phyloP scores from a whole-genome alignment of 1,140 invertebrate species.

The Drosophila pallidifrons region DNA sequence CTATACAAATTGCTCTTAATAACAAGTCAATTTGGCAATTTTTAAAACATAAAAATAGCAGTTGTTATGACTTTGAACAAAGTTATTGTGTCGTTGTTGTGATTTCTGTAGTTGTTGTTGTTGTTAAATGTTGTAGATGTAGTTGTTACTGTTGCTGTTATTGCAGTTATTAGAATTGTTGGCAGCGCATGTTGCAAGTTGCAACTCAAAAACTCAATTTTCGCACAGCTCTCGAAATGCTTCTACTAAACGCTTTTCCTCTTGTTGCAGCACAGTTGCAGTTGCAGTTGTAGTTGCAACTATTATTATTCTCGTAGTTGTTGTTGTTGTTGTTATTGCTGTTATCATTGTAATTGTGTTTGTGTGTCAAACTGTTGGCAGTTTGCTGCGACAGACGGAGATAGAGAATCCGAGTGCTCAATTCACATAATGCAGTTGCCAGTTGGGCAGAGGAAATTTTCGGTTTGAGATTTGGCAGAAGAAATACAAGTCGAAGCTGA shows the following conservation, averaged over 20 bases:
- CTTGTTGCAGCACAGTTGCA: slow-evolving; percentile 8
- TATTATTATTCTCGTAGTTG: slow-evolving; percentile 43
- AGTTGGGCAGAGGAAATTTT: slow-evolving; percentile 49
- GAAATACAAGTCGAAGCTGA: slow-evolving; percentile 2
- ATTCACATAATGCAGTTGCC: slow-evolving; percentile 64
- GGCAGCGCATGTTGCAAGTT: slow-evolving; percentile 19
- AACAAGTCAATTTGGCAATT: neutral
- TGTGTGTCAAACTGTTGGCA: slow-evolving; percentile 75
- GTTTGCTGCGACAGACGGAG: slow-evolving; percentile 42
- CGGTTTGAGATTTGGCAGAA: slow-evolving; percentile 23
- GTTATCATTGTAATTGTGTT: slow-evolving; percentile 77
- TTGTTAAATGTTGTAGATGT: too few species aligned
- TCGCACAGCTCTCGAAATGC: slow-evolving; percentile 46
- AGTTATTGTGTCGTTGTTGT: slow-evolving; percentile 5
- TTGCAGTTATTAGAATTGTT: slow-evolving; percentile 10
- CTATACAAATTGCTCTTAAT: neutral
- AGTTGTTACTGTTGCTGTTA: neutral
- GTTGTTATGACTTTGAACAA: slow-evolving; percentile 9
- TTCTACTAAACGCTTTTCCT: slow-evolving; percentile 49
- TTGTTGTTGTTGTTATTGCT: slow-evolving; percentile 30
- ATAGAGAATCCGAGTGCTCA: neutral
- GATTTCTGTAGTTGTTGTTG: neutral
- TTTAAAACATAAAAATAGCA: neutral
- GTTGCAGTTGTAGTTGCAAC: slow-evolving; percentile 18
- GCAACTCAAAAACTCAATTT: slow-evolving; percentile 52